phyloP scores from a whole-genome alignment of 2,797 vertebrate species.

The Thamnophis elegans region DNA sequence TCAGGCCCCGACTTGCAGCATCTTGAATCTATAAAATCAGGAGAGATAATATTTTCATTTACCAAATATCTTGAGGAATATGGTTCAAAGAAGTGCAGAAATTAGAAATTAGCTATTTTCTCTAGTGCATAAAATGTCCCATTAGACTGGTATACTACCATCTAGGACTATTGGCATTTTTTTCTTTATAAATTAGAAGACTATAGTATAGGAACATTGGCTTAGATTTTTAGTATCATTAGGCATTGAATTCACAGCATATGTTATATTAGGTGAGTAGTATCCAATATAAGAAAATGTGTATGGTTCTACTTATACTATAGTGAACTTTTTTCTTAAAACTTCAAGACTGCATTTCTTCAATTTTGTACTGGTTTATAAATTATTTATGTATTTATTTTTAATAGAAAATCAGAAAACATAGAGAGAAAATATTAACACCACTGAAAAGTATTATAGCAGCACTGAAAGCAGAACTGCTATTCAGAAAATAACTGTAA shows the following conservation, averaged over 20 bases:
- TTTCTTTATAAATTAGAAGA: not conserved
- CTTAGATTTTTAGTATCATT: not conserved
- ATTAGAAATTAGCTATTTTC: constrained; percentile 28
- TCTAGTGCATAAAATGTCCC: constrained; percentile 27
- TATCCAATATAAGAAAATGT: not conserved
- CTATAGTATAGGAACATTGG: not conserved
- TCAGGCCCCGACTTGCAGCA: constrained; percentile 88
- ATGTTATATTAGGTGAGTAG: not conserved
- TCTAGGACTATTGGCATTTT: constrained; percentile 18
- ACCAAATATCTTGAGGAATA: constrained; percentile 53
- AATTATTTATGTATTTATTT: not conserved
- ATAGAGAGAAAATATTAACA: not conserved
- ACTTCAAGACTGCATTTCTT: not conserved
- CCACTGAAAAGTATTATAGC: not conserved
- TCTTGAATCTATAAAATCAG: constrained; percentile 88
- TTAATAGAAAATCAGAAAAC: not conserved
- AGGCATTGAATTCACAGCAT: not conserved
- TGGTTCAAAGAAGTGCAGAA: constrained; percentile 56
- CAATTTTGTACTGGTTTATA: not conserved
- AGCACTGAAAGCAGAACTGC: not conserved
- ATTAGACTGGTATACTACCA: constrained; percentile 24
- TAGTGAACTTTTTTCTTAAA: not conserved
- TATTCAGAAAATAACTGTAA: not conserved
- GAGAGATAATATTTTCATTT: constrained; percentile 65
- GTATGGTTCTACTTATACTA: not conserved